These are phyloP conservation scores for Hydrozoanthus tunicans DNA, from an alignment of 64 coral and sea anemone genomes.

Conservation along the genomic window DNA sequence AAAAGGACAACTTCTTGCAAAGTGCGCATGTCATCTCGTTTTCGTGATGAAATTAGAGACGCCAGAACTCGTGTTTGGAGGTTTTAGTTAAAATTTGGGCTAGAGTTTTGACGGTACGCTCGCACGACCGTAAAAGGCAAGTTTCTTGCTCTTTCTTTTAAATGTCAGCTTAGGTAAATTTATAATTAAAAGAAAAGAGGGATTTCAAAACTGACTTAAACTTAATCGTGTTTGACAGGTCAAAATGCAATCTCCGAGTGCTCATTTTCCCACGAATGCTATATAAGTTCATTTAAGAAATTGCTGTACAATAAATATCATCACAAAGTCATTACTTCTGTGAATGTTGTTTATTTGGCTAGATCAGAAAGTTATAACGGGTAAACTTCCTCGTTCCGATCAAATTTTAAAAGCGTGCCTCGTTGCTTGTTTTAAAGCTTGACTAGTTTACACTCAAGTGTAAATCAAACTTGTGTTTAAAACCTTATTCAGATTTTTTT, in stretches of 20 bases:
- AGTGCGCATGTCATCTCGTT: no score
- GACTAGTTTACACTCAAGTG: background rate
- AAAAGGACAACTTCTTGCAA: no score
- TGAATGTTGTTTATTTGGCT: background rate
- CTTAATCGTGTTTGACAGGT: background rate
- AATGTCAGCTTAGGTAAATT: no score
- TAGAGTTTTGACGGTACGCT: no score
- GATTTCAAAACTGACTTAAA: background rate
- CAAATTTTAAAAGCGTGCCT: constrained; percentile 1
- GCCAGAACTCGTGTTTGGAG: no score
- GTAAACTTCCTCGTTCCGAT: background rate
- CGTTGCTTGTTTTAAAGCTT: background rate
- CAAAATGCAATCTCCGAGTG: background rate
- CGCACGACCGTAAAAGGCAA: no score
- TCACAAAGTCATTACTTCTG: background rate
- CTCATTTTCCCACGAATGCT: background rate
- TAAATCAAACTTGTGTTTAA: no score
- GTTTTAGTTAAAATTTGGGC: no score
- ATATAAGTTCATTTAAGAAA: background rate
- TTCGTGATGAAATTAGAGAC: no score
- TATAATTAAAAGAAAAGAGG: constrained; percentile 1
- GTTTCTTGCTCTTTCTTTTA: no score
- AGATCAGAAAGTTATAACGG: background rate
- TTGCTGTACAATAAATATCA: background rate
- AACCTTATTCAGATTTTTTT: background rate